Conservation (phyloP, 2,797 vertebrate genomes). For the Molossus molossus region DNA sequence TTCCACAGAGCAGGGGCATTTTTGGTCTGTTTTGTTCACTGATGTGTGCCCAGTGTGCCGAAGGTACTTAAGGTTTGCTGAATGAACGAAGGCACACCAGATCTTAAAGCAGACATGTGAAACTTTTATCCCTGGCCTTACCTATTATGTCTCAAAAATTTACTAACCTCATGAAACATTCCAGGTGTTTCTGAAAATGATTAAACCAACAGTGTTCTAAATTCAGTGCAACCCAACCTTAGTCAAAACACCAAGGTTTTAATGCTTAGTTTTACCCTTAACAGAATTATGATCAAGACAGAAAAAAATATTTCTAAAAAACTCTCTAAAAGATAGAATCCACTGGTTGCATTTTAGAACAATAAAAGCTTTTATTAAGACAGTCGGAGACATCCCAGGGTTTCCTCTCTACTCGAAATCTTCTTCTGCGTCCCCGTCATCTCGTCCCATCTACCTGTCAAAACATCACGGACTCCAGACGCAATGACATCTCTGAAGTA, state of each 20-base stretch:
- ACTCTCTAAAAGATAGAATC: neutral
- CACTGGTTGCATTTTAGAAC: neutral
- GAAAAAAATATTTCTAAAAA: neutral
- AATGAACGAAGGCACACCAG: neutral
- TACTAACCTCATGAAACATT: neutral
- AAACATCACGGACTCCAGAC: neutral
- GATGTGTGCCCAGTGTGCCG: neutral
- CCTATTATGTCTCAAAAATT: neutral
- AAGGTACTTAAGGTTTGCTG: neutral
- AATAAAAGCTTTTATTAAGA: neutral
- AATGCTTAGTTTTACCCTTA: neutral
- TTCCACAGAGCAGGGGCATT: neutral
- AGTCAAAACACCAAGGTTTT: constrained; percentile 46
- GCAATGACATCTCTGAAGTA: neutral
- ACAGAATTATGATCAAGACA: neutral
- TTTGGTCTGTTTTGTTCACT: neutral
- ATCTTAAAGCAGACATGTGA: constrained; percentile 14
- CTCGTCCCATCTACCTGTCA: neutral
- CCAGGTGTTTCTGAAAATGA: neutral
- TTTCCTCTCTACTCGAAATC: neutral
- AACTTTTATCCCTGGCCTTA: constrained; percentile 21
- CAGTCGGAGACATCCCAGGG: neutral
- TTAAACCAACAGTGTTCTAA: neutral
- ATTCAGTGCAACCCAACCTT: neutral
- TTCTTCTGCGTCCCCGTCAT: neutral